Percentiles rank a stretch among this genome's conserved stretches.
phyloP scores from a whole-genome alignment of 2,888 invertebrate genomes.

The Saturnia pavonia region DNA sequence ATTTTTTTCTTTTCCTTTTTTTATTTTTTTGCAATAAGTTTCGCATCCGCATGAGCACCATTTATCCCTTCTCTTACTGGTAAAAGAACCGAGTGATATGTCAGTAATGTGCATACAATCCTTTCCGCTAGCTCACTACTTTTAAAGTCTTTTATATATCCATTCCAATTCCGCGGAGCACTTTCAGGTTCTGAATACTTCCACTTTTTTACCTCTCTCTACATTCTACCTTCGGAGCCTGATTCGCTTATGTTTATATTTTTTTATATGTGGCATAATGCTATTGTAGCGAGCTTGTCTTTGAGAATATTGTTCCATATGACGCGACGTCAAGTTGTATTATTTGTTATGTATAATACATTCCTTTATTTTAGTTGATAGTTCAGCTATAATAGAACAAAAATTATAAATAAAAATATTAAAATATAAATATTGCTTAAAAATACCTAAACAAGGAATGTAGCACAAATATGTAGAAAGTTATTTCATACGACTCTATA shows the following conservation, averaged over 20 bases:
- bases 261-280: not conserved
- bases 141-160: not conserved
- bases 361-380: too few species aligned
- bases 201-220: not conserved
- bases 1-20: too few species aligned
- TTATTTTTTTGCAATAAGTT: too few species aligned
- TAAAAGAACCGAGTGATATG: not conserved
- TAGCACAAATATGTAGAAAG: too few species aligned
- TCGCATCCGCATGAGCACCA: too few species aligned
- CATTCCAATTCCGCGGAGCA: not conserved
- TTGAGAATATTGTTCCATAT: not conserved
- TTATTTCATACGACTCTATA: too few species aligned
- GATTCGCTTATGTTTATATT: not conserved
- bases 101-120: not conserved
- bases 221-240: not conserved
- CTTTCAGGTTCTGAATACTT: not conserved
- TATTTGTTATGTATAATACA: not conserved
- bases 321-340: not conserved
- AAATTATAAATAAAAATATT: too few species aligned
- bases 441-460: too few species aligned
- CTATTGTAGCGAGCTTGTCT: not conserved
- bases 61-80: not conserved
- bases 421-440: too few species aligned
- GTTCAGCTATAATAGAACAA: too few species aligned
- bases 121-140: not conserved